These are phyloP conservation scores for Nomada fucata DNA, from an alignment of 2,888 invertebrate species.

Conservation along the genomic window DNA sequence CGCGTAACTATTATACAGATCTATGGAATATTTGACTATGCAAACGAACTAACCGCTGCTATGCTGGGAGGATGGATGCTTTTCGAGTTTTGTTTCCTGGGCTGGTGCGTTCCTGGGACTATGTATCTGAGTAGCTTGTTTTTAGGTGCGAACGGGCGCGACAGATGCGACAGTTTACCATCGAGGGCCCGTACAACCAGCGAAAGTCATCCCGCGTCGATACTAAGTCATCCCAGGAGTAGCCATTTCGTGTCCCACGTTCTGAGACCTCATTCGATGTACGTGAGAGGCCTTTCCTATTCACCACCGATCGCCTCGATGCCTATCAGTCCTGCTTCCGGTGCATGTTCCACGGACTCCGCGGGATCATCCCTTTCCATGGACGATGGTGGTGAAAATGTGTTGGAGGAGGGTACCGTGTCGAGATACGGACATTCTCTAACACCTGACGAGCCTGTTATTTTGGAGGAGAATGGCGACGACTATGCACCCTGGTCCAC, in stretches of 20 bases:
- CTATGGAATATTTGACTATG: slow-evolving; percentile 58
- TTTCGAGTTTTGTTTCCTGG: slow-evolving; percentile 55
- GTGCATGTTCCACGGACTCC: slow-evolving; percentile 87
- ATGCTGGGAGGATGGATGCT: slow-evolving; percentile 74
- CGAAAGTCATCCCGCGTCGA: slow-evolving; percentile 85
- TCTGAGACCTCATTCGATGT: slow-evolving; percentile 84
- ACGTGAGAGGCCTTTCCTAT: slow-evolving; percentile 84
- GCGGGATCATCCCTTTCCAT: slow-evolving; percentile 89
- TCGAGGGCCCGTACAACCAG: slow-evolving; percentile 89
- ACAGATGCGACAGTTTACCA: slow-evolving; percentile 93
- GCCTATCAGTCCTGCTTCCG: slow-evolving; percentile 87
- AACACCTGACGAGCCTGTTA: slow-evolving; percentile 88
- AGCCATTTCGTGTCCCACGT: slow-evolving; percentile 84
- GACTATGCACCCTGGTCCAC: slow-evolving; percentile 84
- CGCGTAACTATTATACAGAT: slow-evolving; percentile 47
- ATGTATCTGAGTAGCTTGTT: slow-evolving; percentile 46
- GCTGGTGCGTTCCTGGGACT: not conserved
- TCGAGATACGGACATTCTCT: slow-evolving; percentile 85
- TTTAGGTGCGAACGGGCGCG: slow-evolving; percentile 85
- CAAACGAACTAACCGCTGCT: slow-evolving; percentile 71
- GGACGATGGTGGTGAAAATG: slow-evolving; percentile 86
- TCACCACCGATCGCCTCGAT: slow-evolving; percentile 86
- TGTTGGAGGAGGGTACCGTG: slow-evolving; percentile 77
- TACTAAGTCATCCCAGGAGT: slow-evolving; percentile 80
- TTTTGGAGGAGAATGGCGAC: slow-evolving; percentile 88